phyloP scores from a whole-genome alignment of 2,888 invertebrate genomes.

The Hyposoter dolosus region DNA sequence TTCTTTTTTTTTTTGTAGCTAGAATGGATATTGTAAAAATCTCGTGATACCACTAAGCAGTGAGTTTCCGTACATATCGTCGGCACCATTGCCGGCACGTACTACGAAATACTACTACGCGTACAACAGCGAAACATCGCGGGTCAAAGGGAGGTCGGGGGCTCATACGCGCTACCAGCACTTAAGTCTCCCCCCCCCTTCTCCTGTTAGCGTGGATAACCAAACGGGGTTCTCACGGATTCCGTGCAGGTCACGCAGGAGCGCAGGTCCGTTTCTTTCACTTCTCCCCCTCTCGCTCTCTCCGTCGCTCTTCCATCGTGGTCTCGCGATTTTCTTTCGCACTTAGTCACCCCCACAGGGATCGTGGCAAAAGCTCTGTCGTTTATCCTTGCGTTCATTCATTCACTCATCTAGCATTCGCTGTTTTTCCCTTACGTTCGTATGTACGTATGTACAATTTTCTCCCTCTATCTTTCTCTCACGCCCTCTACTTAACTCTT shows the following conservation, averaged over 20 bases:
- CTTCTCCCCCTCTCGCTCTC: conserved; percentile 65
- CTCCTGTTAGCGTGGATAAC: conserved; percentile 38
- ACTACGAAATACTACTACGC: conserved; percentile 77
- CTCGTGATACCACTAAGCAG: conserved; percentile 7
- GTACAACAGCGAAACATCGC: conserved; percentile 74
- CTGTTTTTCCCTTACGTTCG: conserved; percentile 29
- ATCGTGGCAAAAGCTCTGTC: conserved; percentile 45
- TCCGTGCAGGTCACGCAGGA: conserved; percentile 70
- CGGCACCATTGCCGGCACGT: conserved; percentile 71
- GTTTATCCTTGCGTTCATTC: conserved; percentile 78
- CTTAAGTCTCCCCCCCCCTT: conserved; percentile 32
- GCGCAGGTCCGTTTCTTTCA: conserved; percentile 76
- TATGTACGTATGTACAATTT: background rate
- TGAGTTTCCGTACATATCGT: conserved; percentile 34
- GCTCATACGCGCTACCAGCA: conserved; percentile 72
- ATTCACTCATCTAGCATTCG: conserved; percentile 70
- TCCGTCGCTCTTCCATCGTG: background rate
- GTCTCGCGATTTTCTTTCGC: background rate
- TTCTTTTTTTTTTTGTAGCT: background rate
- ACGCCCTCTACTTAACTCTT: conserved; percentile 34
- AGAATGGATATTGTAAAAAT: conserved; percentile 17
- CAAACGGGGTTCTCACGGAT: conserved; percentile 59
- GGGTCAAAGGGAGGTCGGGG: conserved; percentile 46
- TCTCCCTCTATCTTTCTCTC: conserved; percentile 27
- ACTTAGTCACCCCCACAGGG: background rate